A percentile compares a stretch with the other conserved stretches of the same genome.
Evolutionary conservation across 1,140 invertebrate species (phyloP).

Genomic region (Drosophila cardini): DNA sequence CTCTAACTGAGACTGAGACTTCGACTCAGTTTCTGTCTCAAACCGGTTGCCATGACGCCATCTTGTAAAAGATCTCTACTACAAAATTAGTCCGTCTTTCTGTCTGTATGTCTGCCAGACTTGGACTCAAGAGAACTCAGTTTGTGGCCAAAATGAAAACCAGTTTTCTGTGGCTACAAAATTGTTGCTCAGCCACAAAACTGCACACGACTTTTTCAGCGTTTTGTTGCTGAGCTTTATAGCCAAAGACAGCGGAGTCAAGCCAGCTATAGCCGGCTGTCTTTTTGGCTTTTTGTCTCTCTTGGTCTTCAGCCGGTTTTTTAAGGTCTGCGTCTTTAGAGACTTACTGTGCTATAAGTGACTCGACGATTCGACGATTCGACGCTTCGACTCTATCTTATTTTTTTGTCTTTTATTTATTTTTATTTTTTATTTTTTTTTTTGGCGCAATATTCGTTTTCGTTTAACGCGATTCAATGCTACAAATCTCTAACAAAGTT

Average conservation of each 20-base stretch:
- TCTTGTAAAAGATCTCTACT: conserved; percentile 58
- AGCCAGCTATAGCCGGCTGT: conserved; percentile 10
- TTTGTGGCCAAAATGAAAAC: conserved; percentile 52
- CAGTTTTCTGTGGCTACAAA: conserved; percentile 51
- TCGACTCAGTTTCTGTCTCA: conserved; percentile 21
- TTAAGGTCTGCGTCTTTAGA: conserved; percentile 13
- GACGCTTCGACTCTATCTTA: conserved; percentile 22
- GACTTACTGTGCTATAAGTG: conserved; percentile 14
- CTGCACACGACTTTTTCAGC: conserved; percentile 44
- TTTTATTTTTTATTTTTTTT: too few relatives aligned
- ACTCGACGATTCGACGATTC: not conserved
- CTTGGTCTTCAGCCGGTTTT: conserved; percentile 33
- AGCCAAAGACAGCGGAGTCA: not conserved
- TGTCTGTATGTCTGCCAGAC: conserved; percentile 13
- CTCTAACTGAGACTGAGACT: conserved; percentile 6
- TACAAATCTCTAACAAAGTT: too few relatives aligned
- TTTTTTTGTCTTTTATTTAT: not conserved
- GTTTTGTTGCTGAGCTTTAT: conserved; percentile 12
- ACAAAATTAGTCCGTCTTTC: conserved; percentile 5
- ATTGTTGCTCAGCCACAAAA: conserved; percentile 56
- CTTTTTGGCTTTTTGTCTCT: not conserved
- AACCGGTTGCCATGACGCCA: conserved; percentile 73
- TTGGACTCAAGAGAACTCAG: conserved; percentile 64
- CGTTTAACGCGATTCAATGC: conserved; percentile 18
- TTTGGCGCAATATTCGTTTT: conserved; percentile 42